Base-by-base conservation (phyloP, 2,888 invertebrate genomes). In the Drosophila fulvimacula region DNA sequence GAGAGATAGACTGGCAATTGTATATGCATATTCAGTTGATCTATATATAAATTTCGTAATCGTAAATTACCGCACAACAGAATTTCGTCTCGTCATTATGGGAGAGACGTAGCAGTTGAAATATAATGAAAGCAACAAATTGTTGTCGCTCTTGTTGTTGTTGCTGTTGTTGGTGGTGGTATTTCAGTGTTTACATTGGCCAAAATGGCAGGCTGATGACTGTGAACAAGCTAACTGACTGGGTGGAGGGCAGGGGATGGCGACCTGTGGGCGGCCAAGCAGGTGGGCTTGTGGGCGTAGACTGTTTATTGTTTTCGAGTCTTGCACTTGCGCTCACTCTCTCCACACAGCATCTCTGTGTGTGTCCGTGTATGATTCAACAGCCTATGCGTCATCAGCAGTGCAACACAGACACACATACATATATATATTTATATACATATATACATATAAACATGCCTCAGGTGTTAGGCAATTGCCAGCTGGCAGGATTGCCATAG, bases 11-110 rank as follows among this genome's bases (percentile, higher is more conserved):
- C 21, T 27, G 17, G 30, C 53, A 55, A 5, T 6, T 32, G 19
- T 48, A 24, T 15, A 44, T 48, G 30, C 13, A 19, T 56, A 51
- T 44, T 36, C 15, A 30, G 44, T 52, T 69, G 75, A 75, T 79
- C 69, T 76, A 79, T 65, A 65, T 79, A 69, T 70, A 53, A 60
- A 81, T 82, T 88, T 82, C 88, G 82, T 86, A 82, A 82, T 83
- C 74, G 82, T 69, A 72, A 82, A 86, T 86, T 82, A 82, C 78
- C 86, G 71, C 86, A 86, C 76, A 75, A 49, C 46, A 85, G 86
- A 82, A 82, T 85, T 75, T 69, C 61, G 76, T 69, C 79, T 88
- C 83, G 88, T 82, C 86, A 83, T 83, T 77, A 67, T 69, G 55
- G 51, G 61, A 66, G 66, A 66, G 67, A 70, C 64, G 61, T 74